Evolutionary conservation across 2,797 vertebrate genomes (phyloP), one percentile per base, ranked within the genome.

Genomic region (Discoglossus pictus): DNA sequence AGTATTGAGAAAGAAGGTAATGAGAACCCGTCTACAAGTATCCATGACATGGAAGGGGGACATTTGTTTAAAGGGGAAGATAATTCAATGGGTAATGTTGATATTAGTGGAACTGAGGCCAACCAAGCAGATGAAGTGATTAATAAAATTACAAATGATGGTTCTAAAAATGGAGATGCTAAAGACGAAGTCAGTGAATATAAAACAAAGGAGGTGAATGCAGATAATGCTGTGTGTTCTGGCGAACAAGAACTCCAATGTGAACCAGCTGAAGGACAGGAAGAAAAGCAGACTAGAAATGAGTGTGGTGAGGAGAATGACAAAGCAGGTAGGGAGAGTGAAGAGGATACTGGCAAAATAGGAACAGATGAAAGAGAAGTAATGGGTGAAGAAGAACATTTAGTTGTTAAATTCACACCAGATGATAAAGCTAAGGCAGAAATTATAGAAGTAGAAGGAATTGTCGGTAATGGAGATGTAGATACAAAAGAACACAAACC

Each of bases 371-470:
- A 31, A 31, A 31, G 27, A 31, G 27, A 31, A 31, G 4, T 31
- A 31, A 8, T 31, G 27, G 27, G 27, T 31, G 27, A n/a, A n/a
- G n/a, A n/a, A n/a, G n/a, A n/a, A n/a, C n/a, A n/a, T n/a, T n/a
- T n/a, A n/a, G 63, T 13, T 17, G 68, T 75, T 72, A 74, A 76
- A 6, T 64, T 58, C 24, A 53, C 58, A 44, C 60, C 68, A 7
- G 68, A 71, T 12, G 60, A 64, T 15, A 60, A 71, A 58, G 60
- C 52, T 2, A 58, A 51, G 34, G 52, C n/a, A n/a, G n/a, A n/a
- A n/a, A n/a, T n/a, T n/a, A n/a, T n/a, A n/a, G n/a, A n/a, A n/a
- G n/a, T n/a, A n/a, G n/a, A 36, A 8, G 1, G 15, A 31, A 7
- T 25, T 35, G 27, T n/a, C n/a, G n/a, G n/a, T n/a, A n/a, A 35